phyloP scores from a whole-genome alignment of 1,140 invertebrate genomes.

The Oncopodura yosiiana region DNA sequence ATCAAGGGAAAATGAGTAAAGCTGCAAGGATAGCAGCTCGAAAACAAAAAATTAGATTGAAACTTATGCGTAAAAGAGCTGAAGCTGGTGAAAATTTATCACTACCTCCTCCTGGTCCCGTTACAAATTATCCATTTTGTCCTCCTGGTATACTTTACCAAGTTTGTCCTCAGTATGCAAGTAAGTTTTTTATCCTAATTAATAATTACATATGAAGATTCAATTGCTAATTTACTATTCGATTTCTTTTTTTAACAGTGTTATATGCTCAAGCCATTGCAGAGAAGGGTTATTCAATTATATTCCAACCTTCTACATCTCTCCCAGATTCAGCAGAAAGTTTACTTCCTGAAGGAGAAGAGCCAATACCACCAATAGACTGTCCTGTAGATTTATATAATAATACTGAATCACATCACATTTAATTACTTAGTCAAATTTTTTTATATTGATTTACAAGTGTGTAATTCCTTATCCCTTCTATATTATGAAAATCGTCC shows the following conservation, averaged over 20 bases:
- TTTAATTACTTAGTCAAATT: no score
- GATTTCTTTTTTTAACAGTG: slow-evolving; percentile 23
- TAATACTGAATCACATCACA: no score
- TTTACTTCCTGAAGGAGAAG: not conserved
- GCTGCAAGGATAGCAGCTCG: slow-evolving; percentile 18
- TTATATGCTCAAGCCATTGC: slow-evolving; percentile 30
- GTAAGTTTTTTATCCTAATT: slow-evolving; percentile 13
- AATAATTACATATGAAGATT: not conserved
- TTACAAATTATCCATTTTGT: slow-evolving; percentile 29
- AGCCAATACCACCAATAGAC: not conserved
- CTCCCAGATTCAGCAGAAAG: slow-evolving; percentile 13
- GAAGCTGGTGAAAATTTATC: not conserved
- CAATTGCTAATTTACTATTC: slow-evolving; percentile 4
- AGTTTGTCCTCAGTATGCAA: slow-evolving; percentile 32
- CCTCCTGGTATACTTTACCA: slow-evolving; percentile 33
- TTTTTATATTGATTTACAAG: slow-evolving; percentile 10
- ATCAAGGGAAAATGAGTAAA: slow-evolving; percentile 43
- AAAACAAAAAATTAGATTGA: not conserved
- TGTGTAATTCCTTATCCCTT: not conserved
- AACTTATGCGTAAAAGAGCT: not conserved
- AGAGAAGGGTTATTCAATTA: slow-evolving; percentile 31
- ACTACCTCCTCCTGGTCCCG: slow-evolving; percentile 24
- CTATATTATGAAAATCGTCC: not conserved
- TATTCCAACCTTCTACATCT: slow-evolving; percentile 24
- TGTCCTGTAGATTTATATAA: no score